Evolutionary conservation across 2,797 vertebrate genomes (phyloP).

Genomic region (Poeciliopsis gracilis): DNA sequence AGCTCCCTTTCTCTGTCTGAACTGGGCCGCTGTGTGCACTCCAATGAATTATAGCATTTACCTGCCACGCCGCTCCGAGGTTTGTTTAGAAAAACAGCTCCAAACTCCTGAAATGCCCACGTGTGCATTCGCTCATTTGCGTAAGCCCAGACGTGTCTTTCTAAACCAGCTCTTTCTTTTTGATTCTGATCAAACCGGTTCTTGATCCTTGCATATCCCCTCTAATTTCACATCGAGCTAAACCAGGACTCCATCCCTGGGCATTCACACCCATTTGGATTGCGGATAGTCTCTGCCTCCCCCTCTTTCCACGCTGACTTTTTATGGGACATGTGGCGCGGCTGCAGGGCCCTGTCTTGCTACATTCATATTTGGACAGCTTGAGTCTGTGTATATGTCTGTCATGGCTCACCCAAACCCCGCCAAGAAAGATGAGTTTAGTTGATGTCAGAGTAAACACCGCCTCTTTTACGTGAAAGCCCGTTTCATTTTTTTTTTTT

Average conservation of each 20-base stretch:
- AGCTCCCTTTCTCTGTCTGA: slow-evolving; percentile 82
- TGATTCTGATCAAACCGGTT: slow-evolving; percentile 37
- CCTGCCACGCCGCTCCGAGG: slow-evolving; percentile 72
- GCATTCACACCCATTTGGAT: slow-evolving; percentile 33
- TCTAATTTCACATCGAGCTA: slow-evolving; percentile 27
- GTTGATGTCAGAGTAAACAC: slow-evolving; percentile 71
- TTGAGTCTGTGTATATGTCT: slow-evolving; percentile 81
- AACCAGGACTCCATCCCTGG: slow-evolving; percentile 15
- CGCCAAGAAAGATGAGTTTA: slow-evolving; percentile 78
- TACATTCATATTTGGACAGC: slow-evolving; percentile 81
- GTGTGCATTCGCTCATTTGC: slow-evolving; percentile 68
- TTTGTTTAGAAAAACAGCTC: slow-evolving; percentile 82
- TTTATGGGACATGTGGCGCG: slow-evolving; percentile 75
- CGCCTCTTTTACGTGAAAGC: slow-evolving; percentile 54
- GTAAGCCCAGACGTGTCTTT: slow-evolving; percentile 36
- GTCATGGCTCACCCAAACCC: slow-evolving; percentile 74
- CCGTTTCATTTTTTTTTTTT: slow-evolving; percentile 39
- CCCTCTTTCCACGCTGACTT: slow-evolving; percentile 54
- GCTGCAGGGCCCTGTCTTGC: slow-evolving; percentile 65
- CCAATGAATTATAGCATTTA: slow-evolving; percentile 86
- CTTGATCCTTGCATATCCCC: slow-evolving; percentile 26
- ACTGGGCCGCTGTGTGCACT: slow-evolving; percentile 80
- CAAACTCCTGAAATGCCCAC: slow-evolving; percentile 70
- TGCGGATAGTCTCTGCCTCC: slow-evolving; percentile 33
- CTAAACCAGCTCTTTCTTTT: slow-evolving; percentile 27